Percentiles rank a stretch among this genome's conserved stretches.
Conservation (phyloP, 2,113 vertebrate species). For the Falco punctatus region DNA sequence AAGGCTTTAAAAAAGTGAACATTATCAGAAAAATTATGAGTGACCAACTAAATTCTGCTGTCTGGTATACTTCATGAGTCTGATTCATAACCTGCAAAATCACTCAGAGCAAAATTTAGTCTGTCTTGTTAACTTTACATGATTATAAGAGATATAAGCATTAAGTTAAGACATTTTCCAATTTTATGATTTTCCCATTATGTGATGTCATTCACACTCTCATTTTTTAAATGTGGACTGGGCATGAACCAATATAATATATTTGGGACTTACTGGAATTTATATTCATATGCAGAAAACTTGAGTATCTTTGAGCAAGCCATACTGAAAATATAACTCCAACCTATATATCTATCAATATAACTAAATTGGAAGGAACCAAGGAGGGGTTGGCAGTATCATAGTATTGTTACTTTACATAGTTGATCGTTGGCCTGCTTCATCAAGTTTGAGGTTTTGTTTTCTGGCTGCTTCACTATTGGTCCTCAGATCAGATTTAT, state of each 20-base stretch:
- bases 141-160: neutral
- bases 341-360: neutral
- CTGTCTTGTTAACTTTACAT: neutral
- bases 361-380: neutral
- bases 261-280: neutral
- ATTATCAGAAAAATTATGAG: neutral
- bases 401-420: slow-evolving; percentile 60
- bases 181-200: neutral
- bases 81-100: neutral
- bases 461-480: slow-evolving; percentile 77
- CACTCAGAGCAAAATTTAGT: neutral
- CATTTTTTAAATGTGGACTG: neutral
- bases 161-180: neutral
- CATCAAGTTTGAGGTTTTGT: slow-evolving; percentile 80
- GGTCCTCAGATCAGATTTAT: slow-evolving; percentile 70
- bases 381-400: neutral
- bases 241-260: neutral
- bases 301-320: neutral
- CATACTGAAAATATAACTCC: neutral
- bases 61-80: neutral
- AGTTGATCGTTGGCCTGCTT: slow-evolving; percentile 77
- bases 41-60: neutral
- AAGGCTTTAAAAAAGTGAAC: neutral
- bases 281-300: neutral
- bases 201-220: neutral